Evolutionary conservation across 2,888 invertebrate species (phyloP), one percentile per base, ranked within the genome.

Genomic region (Antheraea assamensis): DNA sequence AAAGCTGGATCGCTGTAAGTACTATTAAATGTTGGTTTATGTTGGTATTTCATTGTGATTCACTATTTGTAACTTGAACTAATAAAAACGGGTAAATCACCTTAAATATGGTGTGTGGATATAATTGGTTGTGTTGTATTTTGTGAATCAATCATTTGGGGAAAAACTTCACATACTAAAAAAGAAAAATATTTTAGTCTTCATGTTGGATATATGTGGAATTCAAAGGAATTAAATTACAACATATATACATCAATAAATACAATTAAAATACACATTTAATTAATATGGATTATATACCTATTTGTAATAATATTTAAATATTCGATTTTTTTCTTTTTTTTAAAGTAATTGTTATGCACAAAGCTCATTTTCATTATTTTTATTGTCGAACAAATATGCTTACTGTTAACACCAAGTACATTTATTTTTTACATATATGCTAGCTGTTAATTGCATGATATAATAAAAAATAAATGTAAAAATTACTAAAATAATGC

Each of bases 1-100:
- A 98, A 87, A 96, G 95, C 84, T 98, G 97, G 97, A 97, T 98
- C 83, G 95, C 97, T 92, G 98, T 98, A 95, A 96, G 97, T 96
- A 80, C 58, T 78, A 75, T 75, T 49, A 24, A n/a, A 10, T 73
- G 47, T 52, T 73, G 31, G 27, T 64, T 31, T 71, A 13, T 30
- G 42, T 42, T 70, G 31, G 70, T 31, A 2, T 42, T 13, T 47
- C 42, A 24, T 13, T 47, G 27, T 47, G 7, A 31, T 42, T 42
- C 42, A 42, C 42, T 7, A 35, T 52, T 71, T 71, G 27, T 47
- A 47, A 71, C 49, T 71, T 71, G 49, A 71, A 49, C 71, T 47
- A 35, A 68, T 64, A 30, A 3, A 24, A n/a, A 58, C 21, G 21
- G 61, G 61, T 17, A 30, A 64, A 61, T 27, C 30, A 5, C 30